Base-by-base conservation (phyloP, 1,140 invertebrate genomes). In the Diorhabda sublineata region DNA sequence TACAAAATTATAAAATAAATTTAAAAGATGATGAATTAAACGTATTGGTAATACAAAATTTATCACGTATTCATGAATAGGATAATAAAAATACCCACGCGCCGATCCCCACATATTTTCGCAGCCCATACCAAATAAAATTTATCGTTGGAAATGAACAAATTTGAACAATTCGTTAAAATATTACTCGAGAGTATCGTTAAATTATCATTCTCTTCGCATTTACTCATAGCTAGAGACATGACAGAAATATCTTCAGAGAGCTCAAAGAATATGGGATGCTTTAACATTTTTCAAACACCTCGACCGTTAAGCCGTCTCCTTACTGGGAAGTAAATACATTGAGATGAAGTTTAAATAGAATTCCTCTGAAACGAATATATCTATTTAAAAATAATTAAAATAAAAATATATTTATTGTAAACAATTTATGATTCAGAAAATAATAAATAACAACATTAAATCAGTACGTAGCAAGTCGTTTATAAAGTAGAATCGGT, bases 221-320 rank as follows among this genome's bases (percentile, higher is more conserved):
- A 52, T 6, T 52, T 52, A n/a, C 47, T 52, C 47, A 52, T 52
- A 52, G 47, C 47, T 52, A 6, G n/a, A n/a, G 4, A 52, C 47
- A 52, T 52, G 47, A 3, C 47, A 52, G 47, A 52, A 52, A 52
- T 52, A 52, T 52, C 47, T 52, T 52, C 47, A 26, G 47, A 52
- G 47, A 52, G 47, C 47, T 52, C n/a, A 52, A 52, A n/a, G 47
- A 64, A 52, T 52, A 52, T 45, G 63, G 52, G 66, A 60, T 43
- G 64, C 64, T 67, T 67, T 68, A 61, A 61, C 71, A 71, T 71
- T 71, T 71, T 71, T 71, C 70, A 71, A 66, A 71, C 70, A 71
- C 70, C 70, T 71, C 64, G 66, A 68, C 66, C 70, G 58, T 61
- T 47, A 44, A 68, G 41, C 61, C 52, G 57, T 42, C 4, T 11